These are phyloP conservation scores for Ceraclea dissimilis DNA, from an alignment of 2,888 invertebrate genomes.

Conservation along the genomic window DNA sequence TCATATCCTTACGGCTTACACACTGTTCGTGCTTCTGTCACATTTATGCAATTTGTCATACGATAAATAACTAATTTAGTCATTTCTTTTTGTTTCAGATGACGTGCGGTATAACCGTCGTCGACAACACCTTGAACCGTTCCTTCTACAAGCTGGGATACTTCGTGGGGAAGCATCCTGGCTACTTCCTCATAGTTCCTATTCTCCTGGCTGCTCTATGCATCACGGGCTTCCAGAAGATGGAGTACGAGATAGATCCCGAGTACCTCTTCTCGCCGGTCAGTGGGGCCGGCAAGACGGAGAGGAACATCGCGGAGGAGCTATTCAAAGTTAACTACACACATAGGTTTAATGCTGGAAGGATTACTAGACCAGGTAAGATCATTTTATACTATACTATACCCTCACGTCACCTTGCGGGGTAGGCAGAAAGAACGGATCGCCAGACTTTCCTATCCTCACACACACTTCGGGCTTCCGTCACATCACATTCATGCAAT, in stretches of 20 bases:
- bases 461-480: too few relatives aligned
- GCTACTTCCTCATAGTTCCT: constrained; percentile 85
- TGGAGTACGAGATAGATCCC: constrained; percentile 86
- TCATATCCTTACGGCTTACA: too few relatives aligned
- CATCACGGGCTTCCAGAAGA: constrained; percentile 80
- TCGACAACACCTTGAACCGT: constrained; percentile 72
- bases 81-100: constrained; percentile 46
- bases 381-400: too few relatives aligned
- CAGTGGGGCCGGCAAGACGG: constrained; percentile 76
- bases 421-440: too few relatives aligned
- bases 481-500: too few relatives aligned
- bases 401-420: too few relatives aligned
- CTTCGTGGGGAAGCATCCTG: constrained; percentile 72
- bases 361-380: constrained; percentile 79
- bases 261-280: constrained; percentile 88
- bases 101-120: constrained; percentile 64
- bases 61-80: too few relatives aligned
- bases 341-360: constrained; percentile 74
- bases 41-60: too few relatives aligned
- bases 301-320: constrained; percentile 73
- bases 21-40: too few relatives aligned
- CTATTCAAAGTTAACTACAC: constrained; percentile 86
- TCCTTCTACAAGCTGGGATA: constrained; percentile 76
- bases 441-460: too few relatives aligned
- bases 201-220: constrained; percentile 71